Conservation (phyloP, 2,113 vertebrate genomes). For the Protomyctophum bolini region DNA sequence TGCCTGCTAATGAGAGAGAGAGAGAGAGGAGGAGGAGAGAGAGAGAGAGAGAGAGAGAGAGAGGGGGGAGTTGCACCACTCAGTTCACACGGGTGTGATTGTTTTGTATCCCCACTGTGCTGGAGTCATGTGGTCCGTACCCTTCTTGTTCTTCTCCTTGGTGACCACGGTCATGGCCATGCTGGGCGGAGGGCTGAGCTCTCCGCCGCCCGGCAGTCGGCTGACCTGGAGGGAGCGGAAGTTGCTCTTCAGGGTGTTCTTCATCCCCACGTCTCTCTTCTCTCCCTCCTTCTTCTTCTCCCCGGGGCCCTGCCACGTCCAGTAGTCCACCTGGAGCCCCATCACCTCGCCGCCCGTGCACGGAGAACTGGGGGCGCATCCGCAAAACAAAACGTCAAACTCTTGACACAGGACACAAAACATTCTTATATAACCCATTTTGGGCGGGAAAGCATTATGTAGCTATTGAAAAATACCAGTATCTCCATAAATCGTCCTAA, state of each 20-base stretch:
- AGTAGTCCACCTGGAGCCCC: constrained; percentile 94
- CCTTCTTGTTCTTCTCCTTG: constrained; percentile 90
- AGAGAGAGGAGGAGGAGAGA: too few relatives aligned
- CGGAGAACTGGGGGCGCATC: constrained; percentile 58
- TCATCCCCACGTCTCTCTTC: constrained; percentile 81
- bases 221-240: constrained; percentile 93
- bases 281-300: constrained; percentile 86
- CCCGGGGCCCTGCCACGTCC: constrained; percentile 82
- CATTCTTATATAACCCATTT: too few relatives aligned
- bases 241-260: constrained; percentile 93
- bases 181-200: constrained; percentile 84
- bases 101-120: too few relatives aligned
- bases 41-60: too few relatives aligned
- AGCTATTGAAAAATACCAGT: too few relatives aligned
- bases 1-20: too few relatives aligned
- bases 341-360: constrained; percentile 88
- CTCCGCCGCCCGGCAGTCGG: constrained; percentile 84
- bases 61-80: too few relatives aligned
- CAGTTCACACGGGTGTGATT: too few relatives aligned
- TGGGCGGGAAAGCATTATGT: too few relatives aligned
- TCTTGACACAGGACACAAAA: too few relatives aligned
- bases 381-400: neutral
- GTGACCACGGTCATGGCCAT: constrained; percentile 96
- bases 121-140: constrained; percentile 19
- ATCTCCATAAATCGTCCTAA: too few relatives aligned